These are phyloP conservation scores for Cololabis saira DNA, from an alignment of 2,113 vertebrate genomes.

Conservation along the genomic window DNA sequence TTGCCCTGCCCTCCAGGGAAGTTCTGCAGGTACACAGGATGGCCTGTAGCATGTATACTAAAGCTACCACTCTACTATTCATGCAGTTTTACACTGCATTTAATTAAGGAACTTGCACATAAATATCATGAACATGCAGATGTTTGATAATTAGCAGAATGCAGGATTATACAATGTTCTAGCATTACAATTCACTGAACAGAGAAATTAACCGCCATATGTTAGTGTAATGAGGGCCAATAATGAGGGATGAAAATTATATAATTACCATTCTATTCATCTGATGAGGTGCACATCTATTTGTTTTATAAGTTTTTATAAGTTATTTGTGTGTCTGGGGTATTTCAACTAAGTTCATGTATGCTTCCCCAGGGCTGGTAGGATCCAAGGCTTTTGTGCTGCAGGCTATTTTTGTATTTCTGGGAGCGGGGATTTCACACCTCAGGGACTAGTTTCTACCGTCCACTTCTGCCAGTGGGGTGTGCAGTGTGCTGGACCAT, in stretches of 20 bases:
- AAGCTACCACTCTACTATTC: not conserved
- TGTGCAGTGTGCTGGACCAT: constrained; percentile 83
- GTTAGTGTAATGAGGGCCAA: constrained; percentile 22
- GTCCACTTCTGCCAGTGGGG: constrained; percentile 80
- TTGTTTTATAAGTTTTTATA: constrained; percentile 1
- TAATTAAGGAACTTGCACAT: not conserved
- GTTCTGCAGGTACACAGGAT: constrained; percentile 82
- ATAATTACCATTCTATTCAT: constrained; percentile 8
- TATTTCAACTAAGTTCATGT: not conserved
- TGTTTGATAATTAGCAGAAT: constrained; percentile 32
- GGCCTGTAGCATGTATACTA: not conserved
- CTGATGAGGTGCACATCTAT: constrained; percentile 1
- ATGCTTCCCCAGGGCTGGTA: constrained; percentile 79
- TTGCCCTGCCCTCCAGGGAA: constrained; percentile 86
- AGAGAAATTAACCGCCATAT: constrained; percentile 32
- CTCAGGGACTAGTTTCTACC: constrained; percentile 59
- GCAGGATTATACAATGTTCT: constrained; percentile 14
- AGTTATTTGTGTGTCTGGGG: not conserved
- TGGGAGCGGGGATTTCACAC: constrained; percentile 84
- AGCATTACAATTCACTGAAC: constrained; percentile 29
- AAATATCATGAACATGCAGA: not conserved
- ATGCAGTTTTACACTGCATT: not conserved
- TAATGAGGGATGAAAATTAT: not conserved
- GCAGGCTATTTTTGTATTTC: constrained; percentile 88
- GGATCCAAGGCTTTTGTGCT: constrained; percentile 85